Conservation (phyloP, 2,888 invertebrate genomes). For the Protodeltote pygarga region DNA sequence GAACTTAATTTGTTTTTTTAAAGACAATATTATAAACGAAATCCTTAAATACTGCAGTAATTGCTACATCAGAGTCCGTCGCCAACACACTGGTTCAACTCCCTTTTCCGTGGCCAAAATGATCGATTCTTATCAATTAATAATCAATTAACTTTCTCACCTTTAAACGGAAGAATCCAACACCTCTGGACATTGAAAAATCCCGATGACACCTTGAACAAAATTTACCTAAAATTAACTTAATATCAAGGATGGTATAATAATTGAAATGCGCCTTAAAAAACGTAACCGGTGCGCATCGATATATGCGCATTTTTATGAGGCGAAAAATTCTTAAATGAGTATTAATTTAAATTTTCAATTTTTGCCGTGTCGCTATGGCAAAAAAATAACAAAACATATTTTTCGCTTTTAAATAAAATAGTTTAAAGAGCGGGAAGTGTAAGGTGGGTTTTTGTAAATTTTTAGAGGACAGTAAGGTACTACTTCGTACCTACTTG, state of each 20-base stretch:
- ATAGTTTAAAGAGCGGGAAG: slow-evolving; percentile 44
- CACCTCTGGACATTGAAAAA: slow-evolving; percentile 56
- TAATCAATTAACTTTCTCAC: slow-evolving; percentile 46
- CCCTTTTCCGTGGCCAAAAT: slow-evolving; percentile 13
- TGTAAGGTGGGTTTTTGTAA: slow-evolving; percentile 3
- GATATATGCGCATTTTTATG: slow-evolving; percentile 73
- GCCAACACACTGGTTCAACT: slow-evolving; percentile 6
- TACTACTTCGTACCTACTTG: background rate
- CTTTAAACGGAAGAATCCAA: slow-evolving; percentile 37
- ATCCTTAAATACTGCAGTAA: slow-evolving; percentile 28
- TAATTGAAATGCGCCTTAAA: slow-evolving; percentile 65
- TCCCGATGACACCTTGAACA: slow-evolving; percentile 58
- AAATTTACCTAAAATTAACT: slow-evolving; percentile 73
- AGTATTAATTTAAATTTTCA: slow-evolving; percentile 72
- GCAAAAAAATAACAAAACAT: slow-evolving; percentile 44
- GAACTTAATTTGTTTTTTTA: no score
- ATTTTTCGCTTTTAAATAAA: slow-evolving; percentile 43
- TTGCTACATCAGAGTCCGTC: slow-evolving; percentile 4
- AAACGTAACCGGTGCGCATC: slow-evolving; percentile 43
- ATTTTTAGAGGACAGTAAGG: slow-evolving; percentile 25
- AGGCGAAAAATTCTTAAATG: slow-evolving; percentile 66
- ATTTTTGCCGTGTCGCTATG: slow-evolving; percentile 47
- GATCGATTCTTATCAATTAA: slow-evolving; percentile 51
- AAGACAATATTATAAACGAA: no score
- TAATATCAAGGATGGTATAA: slow-evolving; percentile 68